Evolutionary conservation across 2,797 vertebrate genomes (phyloP), one percentile per base, ranked within the genome.

Genomic region (Sarcophilus harrisii): DNA sequence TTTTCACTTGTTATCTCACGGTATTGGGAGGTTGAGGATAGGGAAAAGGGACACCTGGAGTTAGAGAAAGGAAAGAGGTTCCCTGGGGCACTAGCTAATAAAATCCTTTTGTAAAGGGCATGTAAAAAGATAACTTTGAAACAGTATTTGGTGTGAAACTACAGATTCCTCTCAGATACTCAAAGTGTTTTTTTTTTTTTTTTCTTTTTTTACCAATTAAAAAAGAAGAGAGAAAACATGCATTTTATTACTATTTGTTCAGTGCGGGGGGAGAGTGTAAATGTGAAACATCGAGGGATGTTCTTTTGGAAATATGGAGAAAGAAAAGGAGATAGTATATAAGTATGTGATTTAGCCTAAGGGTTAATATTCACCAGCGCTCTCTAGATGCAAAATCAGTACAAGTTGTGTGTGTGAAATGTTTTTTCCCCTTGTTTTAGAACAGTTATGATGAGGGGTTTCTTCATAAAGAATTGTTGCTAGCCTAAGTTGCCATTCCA

Each of bases 91-190:
- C 12, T 0, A n/a, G 94, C 57, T n/a, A 55, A 27, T 38, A 30
- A 89, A 91, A 38, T 38, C 60, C 27, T 38, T 93, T 18, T 90
- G 97, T 52, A 90, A 55, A 66, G 90, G 54, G 94, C 96, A 62
- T 0, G 6, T 58, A 91, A 89, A 10, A 38, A 96, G 92, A 29
- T 8, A 96, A 97, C 93, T 98, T 98, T 57, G 91, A 81, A 90
- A 60, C 59, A 54, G 49, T 57, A 13, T 73, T 59, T 91, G 11
- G 13, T 10, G 6, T 57, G 62, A 49, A 97, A 89, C 95, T 95
- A 54, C 57, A 0, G 54, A 0, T 95, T 30, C 18, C 13, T 93
- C 3, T 91, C 57, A 55, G 91, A 93, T 91, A 45, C 54, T 95
- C 32, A n/a, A 0, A 11, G 59, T 73, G 57, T 90, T 45, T 59